Conservation (phyloP, 2,113 vertebrate species). For the Tachysurus vachellii region DNA sequence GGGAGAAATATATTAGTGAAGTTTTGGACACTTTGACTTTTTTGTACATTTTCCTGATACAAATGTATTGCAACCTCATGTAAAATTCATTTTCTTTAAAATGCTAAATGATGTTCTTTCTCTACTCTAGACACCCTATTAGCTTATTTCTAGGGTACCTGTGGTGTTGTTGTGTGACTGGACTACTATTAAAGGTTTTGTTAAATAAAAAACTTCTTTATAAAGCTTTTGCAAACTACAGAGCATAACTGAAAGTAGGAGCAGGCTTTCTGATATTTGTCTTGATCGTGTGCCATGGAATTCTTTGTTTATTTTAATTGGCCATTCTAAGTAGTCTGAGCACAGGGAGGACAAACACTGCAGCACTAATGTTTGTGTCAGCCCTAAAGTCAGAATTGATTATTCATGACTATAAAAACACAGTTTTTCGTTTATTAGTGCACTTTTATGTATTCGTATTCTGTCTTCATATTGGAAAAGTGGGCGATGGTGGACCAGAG, state of each 20-base stretch:
- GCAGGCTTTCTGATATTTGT: constrained; percentile 32
- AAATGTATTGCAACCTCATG: not conserved
- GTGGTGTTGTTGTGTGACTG: not conserved
- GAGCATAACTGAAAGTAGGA: not conserved
- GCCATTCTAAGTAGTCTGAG: not conserved
- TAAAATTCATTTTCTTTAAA: not conserved
- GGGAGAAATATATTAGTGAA: not conserved
- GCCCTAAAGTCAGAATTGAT: not conserved
- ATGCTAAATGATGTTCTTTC: not conserved
- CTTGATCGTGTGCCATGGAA: constrained; percentile 44
- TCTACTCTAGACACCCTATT: not conserved
- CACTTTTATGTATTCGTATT: not conserved
- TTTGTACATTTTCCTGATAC: not conserved
- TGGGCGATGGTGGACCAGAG: not conserved
- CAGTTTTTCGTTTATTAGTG: not conserved
- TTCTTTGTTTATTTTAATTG: constrained; percentile 33
- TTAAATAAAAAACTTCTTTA: not conserved
- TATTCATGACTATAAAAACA: not conserved
- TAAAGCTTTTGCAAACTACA: not conserved
- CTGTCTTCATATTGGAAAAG: not conserved
- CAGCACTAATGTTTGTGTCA: not conserved
- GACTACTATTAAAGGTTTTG: not conserved
- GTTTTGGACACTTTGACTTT: not conserved
- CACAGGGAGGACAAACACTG: constrained; percentile 15
- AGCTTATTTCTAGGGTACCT: not conserved